phyloP scores from a whole-genome alignment of 2,797 vertebrate genomes.

The Podargus strigoides region DNA sequence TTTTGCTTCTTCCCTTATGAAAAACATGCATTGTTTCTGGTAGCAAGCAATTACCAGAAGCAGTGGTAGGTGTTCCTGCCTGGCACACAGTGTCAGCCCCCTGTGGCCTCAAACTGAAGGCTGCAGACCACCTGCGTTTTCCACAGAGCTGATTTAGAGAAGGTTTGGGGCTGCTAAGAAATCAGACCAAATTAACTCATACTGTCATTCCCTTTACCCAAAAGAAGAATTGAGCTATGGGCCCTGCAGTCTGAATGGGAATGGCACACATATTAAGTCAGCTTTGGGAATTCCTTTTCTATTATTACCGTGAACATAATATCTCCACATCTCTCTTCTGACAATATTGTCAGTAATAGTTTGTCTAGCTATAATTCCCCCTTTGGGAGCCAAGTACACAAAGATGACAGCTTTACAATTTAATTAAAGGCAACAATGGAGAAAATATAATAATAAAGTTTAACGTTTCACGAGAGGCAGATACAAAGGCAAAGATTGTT shows the following conservation, averaged over 20 bases:
- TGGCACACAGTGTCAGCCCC: accelerated
- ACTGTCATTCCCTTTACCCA: not conserved
- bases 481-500: not conserved
- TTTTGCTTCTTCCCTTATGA: not conserved
- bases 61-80: not conserved
- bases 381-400: conserved; percentile 53
- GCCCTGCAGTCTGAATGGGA: conserved; percentile 34
- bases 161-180: not conserved
- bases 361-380: conserved; percentile 60
- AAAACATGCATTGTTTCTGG: not conserved
- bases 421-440: conserved; percentile 66
- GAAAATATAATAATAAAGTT: conserved; percentile 41
- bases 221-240: not conserved
- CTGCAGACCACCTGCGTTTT: not conserved
- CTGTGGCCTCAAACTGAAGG: not conserved
- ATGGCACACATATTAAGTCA: conserved; percentile 21
- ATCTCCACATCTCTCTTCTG: conserved; percentile 56
- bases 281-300: conserved; percentile 60
- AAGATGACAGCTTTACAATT: conserved; percentile 56
- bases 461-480: not conserved
- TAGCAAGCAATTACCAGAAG: not conserved
- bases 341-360: conserved; percentile 69
- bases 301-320: conserved; percentile 53
- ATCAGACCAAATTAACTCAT: not conserved
- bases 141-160: not conserved